Evolutionary conservation across 2,888 invertebrate species (phyloP), one percentile per base, ranked within the genome.

Genomic region (Marasmarcha lunaedactyla): DNA sequence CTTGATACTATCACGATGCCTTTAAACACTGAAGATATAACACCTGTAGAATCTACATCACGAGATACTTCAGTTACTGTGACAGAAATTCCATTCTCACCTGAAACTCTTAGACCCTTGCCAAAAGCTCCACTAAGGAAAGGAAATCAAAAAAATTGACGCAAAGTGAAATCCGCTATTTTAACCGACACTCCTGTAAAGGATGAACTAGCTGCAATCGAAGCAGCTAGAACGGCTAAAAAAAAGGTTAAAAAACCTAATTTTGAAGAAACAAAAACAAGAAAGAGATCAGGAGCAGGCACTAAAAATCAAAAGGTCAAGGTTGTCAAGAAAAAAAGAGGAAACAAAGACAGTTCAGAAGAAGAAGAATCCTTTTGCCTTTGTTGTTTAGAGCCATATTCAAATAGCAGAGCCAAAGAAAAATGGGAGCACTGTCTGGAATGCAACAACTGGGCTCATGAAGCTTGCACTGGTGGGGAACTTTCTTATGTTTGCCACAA

Each of bases 161-260:
- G 50, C 40, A 54, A 50, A 45, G 45, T 48, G 15, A 54, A 49
- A 47, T 50, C 51, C 11, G 53, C 55, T 44, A 42, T 57, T 15
- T 46, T 55, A 27, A 57, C 54, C 20, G 50, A 51, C 40, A 54
- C 52, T 43, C 52, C 55, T 38, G 38, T 27, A n/a, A 54, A 51
- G 39, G 46, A 53, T 42, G 52, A 54, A 53, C 43, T 49, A 39
- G 53, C 50, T 48, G 48, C 49, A 20, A 46, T 48, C 41, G 53
- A 50, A 46, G 51, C 47, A 15, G 45, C 33, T 45, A 45, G 46
- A 39, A 48, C 43, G 42, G 9, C 20, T 25, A 49, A 47, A 39
- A 30, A n/a, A n/a, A n/a, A n/a, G n/a, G n/a, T n/a, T n/a, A 50
- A 50, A 44, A 47, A 42, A 35, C 9, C 39, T 35, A 42, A 25